Evolutionary conservation across 2,888 invertebrate genomes (phyloP), one percentile per base, ranked within the genome.

Genomic region (Drosophila limbata): DNA sequence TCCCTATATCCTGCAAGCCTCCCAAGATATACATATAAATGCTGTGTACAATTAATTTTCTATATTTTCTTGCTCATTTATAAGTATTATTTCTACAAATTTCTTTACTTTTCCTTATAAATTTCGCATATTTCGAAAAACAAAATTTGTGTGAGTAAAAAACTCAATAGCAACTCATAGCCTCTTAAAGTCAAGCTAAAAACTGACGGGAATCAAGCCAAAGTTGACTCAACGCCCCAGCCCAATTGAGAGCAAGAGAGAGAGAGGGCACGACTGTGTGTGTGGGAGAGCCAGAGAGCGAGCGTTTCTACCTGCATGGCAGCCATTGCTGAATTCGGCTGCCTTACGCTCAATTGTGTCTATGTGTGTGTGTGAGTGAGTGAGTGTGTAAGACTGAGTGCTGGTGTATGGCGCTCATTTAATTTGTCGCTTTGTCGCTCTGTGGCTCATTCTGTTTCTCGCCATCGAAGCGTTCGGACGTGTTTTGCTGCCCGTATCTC

Each of bases 371-470:
- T n/a, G 40, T 15, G 57, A 28, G 56, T 53, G 52, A 11, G 55
- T 35, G 19, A 31, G 48, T 4, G 60, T 35, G 55, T 42, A 47
- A 25, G 45, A 35, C 19, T 37, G 15, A 11, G 28, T 44, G 44
- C 35, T 47, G 50, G 56, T 45, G 51, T 21, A 13, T 61, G 13
- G 8, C 52, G 66, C 81, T 80, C 77, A 77, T 77, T 77, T 76
- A 77, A 65, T 71, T 59, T 77, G 65, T 80, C 61, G 71, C 51
- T 28, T 59, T 60, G 71, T 59, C 77, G 62, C 65, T 62, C 65
- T 45, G 65, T 25, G 17, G 35, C 59, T 80, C 81, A 91, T 91
- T 92, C 88, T 90, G 87, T 88, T 84, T 79, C 84, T 86, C 86
- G 77, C 87, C 81, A 77, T 89, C 82, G 74, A 75, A 72, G 78